phyloP scores from a whole-genome alignment of 2,797 vertebrate genomes.

The Caiman crocodilus region DNA sequence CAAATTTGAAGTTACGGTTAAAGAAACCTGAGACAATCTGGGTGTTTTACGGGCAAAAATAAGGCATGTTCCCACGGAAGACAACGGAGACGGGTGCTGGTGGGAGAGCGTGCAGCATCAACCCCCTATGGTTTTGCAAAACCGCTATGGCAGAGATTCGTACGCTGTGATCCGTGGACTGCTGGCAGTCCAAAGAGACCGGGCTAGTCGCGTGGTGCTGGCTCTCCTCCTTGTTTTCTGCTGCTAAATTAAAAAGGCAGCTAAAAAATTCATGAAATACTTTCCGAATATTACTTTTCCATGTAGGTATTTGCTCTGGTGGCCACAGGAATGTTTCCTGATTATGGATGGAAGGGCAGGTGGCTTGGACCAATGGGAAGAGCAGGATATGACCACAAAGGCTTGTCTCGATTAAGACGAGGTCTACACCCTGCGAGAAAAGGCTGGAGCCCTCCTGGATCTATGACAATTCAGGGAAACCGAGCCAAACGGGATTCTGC shows the following conservation, averaged over 20 bases:
- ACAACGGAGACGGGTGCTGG: background rate
- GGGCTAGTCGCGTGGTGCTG: conserved; percentile 27
- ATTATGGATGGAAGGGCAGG: conserved; percentile 33
- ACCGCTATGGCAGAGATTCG: background rate
- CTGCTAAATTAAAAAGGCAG: conserved; percentile 48
- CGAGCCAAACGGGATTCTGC: conserved; percentile 51
- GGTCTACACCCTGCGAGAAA: conserved; percentile 7
- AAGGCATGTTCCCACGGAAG: conserved; percentile 7
- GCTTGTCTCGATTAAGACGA: conserved; percentile 40
- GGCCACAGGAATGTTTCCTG: conserved; percentile 71
- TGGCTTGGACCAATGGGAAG: conserved; percentile 10
- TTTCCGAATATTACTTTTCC: conserved; percentile 59
- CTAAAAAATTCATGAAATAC: conserved; percentile 61
- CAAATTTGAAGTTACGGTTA: conserved; percentile 45
- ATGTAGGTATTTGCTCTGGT: conserved; percentile 28
- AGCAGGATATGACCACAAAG: background rate
- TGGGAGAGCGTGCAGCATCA: conserved; percentile 41
- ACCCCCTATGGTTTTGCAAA: conserved; percentile 14
- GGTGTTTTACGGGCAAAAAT: background rate
- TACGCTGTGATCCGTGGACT: conserved; percentile 31
- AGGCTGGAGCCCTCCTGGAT: conserved; percentile 27
- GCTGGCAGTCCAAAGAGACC: conserved; percentile 26
- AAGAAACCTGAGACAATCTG: conserved; percentile 24
- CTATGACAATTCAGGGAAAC: conserved; percentile 50
- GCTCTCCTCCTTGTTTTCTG: conserved; percentile 60